A percentile compares a stretch with the other conserved stretches of the same genome.
These are phyloP conservation scores for Psilopsiagon aurifrons DNA, from an alignment of 2,113 vertebrate genomes.

Conservation along the genomic window DNA sequence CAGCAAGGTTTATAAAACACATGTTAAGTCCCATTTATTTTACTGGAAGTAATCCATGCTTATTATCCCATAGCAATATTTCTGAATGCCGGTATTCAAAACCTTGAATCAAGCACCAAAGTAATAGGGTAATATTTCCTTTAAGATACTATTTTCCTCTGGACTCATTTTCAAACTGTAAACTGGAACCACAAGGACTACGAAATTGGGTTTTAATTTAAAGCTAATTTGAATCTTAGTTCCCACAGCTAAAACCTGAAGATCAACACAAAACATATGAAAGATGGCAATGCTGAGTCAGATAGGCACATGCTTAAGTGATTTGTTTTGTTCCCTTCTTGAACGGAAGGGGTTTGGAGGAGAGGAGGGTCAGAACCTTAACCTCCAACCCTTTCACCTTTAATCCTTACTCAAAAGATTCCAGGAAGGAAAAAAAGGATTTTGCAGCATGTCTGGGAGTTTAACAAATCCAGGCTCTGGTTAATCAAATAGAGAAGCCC, in stretches of 20 bases:
- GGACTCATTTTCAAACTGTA: not conserved
- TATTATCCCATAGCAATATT: not conserved
- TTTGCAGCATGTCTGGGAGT: constrained; percentile 32
- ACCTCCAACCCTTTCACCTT: constrained; percentile 65
- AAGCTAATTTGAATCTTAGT: not conserved
- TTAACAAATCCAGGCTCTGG: constrained; percentile 56
- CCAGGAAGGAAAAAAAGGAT: constrained; percentile 41
- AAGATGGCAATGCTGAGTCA: constrained; percentile 6
- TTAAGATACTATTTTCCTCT: not conserved
- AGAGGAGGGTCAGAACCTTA: constrained; percentile 51
- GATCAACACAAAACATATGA: constrained; percentile 37
- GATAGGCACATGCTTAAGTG: constrained; percentile 36
- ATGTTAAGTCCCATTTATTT: not conserved
- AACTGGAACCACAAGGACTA: not conserved
- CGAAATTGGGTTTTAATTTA: not conserved
- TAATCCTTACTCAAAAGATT: constrained; percentile 60
- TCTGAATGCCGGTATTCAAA: not conserved
- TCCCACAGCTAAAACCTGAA: constrained; percentile 5
- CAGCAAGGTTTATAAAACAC: not conserved
- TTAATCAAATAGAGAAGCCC: constrained; percentile 56
- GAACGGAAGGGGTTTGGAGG: constrained; percentile 3
- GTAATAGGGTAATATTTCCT: not conserved
- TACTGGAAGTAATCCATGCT: not conserved
- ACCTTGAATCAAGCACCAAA: not conserved
- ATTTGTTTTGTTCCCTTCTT: constrained; percentile 48